Base-by-base conservation (phyloP, 2,888 invertebrate species). In the Ochropleura plecta region DNA sequence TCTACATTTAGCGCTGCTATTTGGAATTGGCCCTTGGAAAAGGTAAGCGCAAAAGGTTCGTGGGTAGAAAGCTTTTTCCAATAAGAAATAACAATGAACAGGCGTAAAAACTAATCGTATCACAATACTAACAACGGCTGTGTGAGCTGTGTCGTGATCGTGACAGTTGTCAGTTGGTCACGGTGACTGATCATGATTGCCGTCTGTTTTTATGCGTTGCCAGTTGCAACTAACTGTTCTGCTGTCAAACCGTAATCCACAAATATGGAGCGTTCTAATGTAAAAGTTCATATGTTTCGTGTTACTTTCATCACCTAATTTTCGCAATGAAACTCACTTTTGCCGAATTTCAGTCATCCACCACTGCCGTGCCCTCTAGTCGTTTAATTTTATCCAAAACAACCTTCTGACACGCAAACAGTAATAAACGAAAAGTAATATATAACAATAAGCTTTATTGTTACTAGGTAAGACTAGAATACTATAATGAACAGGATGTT, bases 351-450 rank as follows among this genome's bases (percentile, higher is more conserved):
- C 71, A 78, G 78, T 44, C 74, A 80, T 73, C 81, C 79, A 80
- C 83, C 80, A 81, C 65, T 70, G 81, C 85, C 85, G 76, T 89
- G 83, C 88, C 87, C 87, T 84, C 76, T 63, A 66, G 74, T 62
- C 70, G 83, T 79, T 78, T 80, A 78, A 51, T 79, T 30, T 85
- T 85, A 82, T 75, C 78, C 60, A 69, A 78, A 88, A 90, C 81
- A 85, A 86, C 88, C 86, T 87, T 81, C 83, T 84, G 83, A 84
- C 91, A 91, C 88, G 91, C 91, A 81, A 89, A 81, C 80, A 30
- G 63, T 72, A 81, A 71, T 59, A 18, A 30, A 60, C 75, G 40
- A 40, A 44, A 62, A 55, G 67, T 73, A 72, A 51, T 65, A 51
- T 65, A 78, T 70, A 46, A 73, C 44, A 70, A 73, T 57, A 65